Base-by-base conservation (phyloP, 2,797 vertebrate species). In the Macroramphosus scolopax region DNA sequence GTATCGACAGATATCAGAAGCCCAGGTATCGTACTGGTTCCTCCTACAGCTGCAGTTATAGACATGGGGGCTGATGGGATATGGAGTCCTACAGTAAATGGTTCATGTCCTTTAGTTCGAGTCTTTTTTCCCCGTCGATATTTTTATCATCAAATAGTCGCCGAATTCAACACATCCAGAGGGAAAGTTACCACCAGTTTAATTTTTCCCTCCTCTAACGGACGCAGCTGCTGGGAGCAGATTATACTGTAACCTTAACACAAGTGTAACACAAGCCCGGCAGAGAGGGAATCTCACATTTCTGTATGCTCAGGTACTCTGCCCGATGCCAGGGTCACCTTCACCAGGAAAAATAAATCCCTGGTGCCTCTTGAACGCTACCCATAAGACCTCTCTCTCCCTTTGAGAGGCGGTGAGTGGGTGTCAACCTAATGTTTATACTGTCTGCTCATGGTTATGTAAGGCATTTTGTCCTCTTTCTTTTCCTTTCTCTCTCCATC, bases 351-450 rank as follows among this genome's bases (percentile, higher is more conserved):
- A 84, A 83, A 75, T 77, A 78, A 83, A 81, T 83, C 81, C 68
- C 76, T 30, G 52, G 56, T 70, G 72, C 64, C 81, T 81, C 68
- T 78, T 73, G 59, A 67, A 72, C 78, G 51, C 82, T 76, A 77
- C 75, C 83, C 78, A 79, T 60, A 76, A 76, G 84, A 78, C 77
- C 83, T 83, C 63, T 81, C 77, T 80, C 63, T 20, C 17, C 71
- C 68, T 77, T 75, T 68, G 75, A 80, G 75, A 86, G 80, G 77
- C 63, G 56, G 70, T 63, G 80, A 88, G 85, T 89, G 80, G 87
- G 86, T 77, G 80, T 82, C 70, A 75, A 78, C 83, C 82, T 80
- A 78, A 86, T 85, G 86, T 89, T 90, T 87, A 83, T 83, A 83
- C 80, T 84, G 85, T 86, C 83, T 87, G 76, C 74, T 77, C 71